Conservation (phyloP, 2,113 vertebrate species). For the Oenanthe melanoleuca region DNA sequence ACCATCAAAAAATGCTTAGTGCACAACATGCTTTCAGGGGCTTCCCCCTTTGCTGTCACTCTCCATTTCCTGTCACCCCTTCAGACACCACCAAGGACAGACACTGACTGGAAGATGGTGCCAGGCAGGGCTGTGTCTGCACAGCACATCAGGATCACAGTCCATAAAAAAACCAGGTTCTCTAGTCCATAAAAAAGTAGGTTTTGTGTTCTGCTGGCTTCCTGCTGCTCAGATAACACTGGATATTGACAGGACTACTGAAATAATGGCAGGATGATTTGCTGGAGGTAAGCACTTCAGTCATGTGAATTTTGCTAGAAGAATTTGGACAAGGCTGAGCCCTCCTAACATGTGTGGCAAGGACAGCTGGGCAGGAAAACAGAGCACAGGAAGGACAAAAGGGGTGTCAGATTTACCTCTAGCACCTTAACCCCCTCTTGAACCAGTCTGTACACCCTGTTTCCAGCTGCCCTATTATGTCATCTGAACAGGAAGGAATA, state of each 20-base stretch:
- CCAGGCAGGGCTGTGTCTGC: neutral
- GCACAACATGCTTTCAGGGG: neutral
- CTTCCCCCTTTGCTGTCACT: neutral
- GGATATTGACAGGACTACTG: neutral
- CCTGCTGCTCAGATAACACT: neutral
- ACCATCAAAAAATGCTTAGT: neutral
- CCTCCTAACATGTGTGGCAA: neutral
- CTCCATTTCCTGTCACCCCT: neutral
- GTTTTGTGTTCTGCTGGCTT: neutral
- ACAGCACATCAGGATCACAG: neutral
- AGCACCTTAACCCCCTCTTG: neutral
- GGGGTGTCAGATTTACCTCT: neutral
- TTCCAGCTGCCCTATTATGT: neutral
- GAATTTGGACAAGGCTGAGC: neutral
- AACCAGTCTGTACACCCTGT: neutral
- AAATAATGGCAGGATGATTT: neutral
- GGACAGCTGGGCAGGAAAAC: neutral
- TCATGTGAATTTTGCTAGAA: neutral
- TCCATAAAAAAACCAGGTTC: neutral
- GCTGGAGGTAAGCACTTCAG: neutral
- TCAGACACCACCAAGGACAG: neutral
- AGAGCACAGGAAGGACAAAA: neutral
- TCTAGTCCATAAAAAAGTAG: neutral
- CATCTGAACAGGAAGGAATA: neutral
- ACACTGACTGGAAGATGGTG: fast-evolving